Percentiles rank a stretch among this genome's conserved stretches.
These are phyloP conservation scores for Archips xylosteana DNA, from an alignment of 2,888 invertebrate species.

Conservation along the genomic window DNA sequence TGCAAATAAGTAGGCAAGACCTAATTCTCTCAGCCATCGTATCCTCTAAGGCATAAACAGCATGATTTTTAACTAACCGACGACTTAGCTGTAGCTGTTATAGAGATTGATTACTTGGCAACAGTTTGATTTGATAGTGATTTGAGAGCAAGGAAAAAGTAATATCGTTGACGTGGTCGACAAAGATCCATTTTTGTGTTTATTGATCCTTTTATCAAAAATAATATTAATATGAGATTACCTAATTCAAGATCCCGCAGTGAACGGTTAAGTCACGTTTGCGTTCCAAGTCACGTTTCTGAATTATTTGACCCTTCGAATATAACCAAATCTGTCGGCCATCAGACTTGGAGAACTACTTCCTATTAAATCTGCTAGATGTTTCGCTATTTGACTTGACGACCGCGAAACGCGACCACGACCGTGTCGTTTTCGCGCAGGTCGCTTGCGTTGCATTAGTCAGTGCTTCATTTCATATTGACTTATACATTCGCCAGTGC, in stretches of 20 bases:
- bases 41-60: too few relatives aligned
- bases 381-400: background rate
- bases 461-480: too few relatives aligned
- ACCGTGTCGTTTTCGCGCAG: too few relatives aligned
- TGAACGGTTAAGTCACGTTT: conserved; percentile 29
- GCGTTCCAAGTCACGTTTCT: conserved; percentile 18
- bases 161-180: background rate
- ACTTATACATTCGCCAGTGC: too few relatives aligned
- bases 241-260: conserved; percentile 22
- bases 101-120: too few relatives aligned
- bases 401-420: background rate
- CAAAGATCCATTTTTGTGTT: background rate
- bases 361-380: conserved; percentile 7
- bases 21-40: too few relatives aligned
- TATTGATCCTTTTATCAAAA: conserved; percentile 13
- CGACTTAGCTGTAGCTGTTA: too few relatives aligned
- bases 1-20: too few relatives aligned
- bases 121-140: too few relatives aligned
- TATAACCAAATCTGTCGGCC: conserved; percentile 3
- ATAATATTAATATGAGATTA: conserved; percentile 16
- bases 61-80: too few relatives aligned
- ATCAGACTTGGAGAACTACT: background rate
- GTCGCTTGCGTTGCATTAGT: too few relatives aligned
- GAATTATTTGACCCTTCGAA: conserved; percentile 14
- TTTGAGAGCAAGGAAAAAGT: background rate